phyloP scores from a whole-genome alignment of 1,140 invertebrate genomes.

The Temnothorax curvispinosus region DNA sequence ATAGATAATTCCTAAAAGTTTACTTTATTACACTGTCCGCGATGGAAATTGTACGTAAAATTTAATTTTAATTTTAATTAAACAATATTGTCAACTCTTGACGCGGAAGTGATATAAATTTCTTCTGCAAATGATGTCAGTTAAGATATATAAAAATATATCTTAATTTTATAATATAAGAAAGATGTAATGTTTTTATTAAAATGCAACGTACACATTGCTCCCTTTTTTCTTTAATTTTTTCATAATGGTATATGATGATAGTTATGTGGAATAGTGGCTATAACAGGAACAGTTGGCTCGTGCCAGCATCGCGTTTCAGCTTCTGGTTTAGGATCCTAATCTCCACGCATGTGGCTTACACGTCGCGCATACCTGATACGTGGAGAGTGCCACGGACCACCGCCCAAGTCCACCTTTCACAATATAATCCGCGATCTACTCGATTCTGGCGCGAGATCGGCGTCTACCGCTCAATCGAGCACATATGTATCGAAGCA shows the following conservation, averaged over 20 bases:
- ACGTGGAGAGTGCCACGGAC: slow-evolving; percentile 67
- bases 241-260: not conserved
- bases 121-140: not conserved
- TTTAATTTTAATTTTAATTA: not conserved
- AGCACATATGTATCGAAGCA: not conserved
- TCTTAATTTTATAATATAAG: not conserved
- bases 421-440: slow-evolving; percentile 68
- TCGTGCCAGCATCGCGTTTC: slow-evolving; percentile 45
- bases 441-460: slow-evolving; percentile 56
- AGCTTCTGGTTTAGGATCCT: slow-evolving; percentile 62
- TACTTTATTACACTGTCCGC: not conserved
- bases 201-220: not conserved
- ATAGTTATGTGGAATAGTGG: not conserved
- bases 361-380: slow-evolving; percentile 71
- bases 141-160: not conserved
- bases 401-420: slow-evolving; percentile 74
- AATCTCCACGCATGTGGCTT: slow-evolving; percentile 46
- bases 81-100: not conserved
- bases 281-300: slow-evolving; percentile 66
- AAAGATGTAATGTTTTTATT: not conserved
- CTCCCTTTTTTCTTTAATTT: not conserved
- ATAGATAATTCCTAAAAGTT: not conserved
- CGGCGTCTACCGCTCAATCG: slow-evolving; percentile 11
- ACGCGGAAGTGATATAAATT: not conserved
- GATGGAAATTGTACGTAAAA: not conserved